Evolutionary conservation across 1,140 invertebrate species (phyloP).

Genomic region (Phymorhynchus buccinoides): DNA sequence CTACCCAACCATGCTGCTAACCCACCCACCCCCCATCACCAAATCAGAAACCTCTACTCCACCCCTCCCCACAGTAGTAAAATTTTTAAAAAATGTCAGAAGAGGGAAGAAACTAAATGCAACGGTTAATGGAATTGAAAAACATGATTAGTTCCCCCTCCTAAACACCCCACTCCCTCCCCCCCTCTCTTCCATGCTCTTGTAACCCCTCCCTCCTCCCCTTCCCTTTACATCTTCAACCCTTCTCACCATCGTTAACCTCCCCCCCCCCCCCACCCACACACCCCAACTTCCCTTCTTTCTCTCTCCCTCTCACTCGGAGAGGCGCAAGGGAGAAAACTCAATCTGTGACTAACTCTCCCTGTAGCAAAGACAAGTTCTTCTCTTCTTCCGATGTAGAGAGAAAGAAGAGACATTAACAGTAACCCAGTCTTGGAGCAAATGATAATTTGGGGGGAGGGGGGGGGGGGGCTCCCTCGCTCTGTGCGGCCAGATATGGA

Average conservation of each 20-base stretch:
- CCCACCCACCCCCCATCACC: too few species aligned
- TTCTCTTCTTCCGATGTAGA: too few species aligned
- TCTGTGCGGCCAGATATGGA: constrained; percentile 45
- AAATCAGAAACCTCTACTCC: too few species aligned
- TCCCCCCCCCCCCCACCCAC: background rate
- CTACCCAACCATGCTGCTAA: too few species aligned
- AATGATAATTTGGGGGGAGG: constrained; percentile 50
- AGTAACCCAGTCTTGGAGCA: constrained; percentile 38
- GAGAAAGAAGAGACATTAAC: constrained; percentile 39
- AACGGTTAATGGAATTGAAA: constrained; percentile 5
- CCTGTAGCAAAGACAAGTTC: too few species aligned
- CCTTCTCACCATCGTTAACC: background rate
- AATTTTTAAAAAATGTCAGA: background rate
- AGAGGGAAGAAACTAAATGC: background rate
- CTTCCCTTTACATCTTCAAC: background rate
- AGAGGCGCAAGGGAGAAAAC: constrained; percentile 27
- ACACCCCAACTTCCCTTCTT: background rate
- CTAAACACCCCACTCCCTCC: background rate
- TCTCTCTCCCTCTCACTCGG: constrained; percentile 17
- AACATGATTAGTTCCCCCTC: background rate
- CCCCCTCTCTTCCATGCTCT: background rate
- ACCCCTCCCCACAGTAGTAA: too few species aligned
- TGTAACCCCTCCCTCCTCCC: background rate
- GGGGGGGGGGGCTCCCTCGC: too few species aligned
- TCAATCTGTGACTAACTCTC: constrained; percentile 43